phyloP scores from a whole-genome alignment of 2,797 vertebrate genomes.

The Muscicapa striata region DNA sequence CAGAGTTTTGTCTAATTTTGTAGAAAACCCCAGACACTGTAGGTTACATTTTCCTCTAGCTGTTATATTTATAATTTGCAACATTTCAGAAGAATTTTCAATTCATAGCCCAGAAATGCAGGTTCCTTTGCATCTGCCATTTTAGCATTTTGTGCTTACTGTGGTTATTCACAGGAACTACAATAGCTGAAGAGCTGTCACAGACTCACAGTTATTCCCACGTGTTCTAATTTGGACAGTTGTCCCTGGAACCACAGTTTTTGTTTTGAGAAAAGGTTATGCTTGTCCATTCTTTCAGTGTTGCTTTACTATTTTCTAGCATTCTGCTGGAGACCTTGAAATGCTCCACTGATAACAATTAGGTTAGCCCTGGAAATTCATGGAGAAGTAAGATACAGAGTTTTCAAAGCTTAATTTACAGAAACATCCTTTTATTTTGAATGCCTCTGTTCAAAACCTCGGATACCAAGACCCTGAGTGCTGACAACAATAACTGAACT shows the following conservation, averaged over 20 bases:
- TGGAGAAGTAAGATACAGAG: background rate
- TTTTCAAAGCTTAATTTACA: background rate
- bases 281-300: background rate
- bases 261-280: background rate
- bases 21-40: background rate
- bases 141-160: background rate
- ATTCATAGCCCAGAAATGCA: background rate
- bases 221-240: background rate
- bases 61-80: background rate
- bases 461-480: background rate
- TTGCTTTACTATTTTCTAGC: background rate
- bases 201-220: background rate
- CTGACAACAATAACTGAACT: background rate
- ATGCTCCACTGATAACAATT: background rate
- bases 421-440: background rate
- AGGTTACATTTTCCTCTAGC: background rate
- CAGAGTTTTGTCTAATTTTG: background rate
- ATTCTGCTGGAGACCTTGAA: background rate
- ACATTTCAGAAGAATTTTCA: background rate
- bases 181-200: background rate
- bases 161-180: conserved; percentile 28
- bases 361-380: background rate
- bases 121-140: background rate
- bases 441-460: background rate
- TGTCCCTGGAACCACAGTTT: background rate